Percentiles rank a stretch among this genome's conserved stretches.
These are phyloP conservation scores for Tauraco hartlaubi DNA, from an alignment of 2,797 vertebrate species.

Conservation along the genomic window DNA sequence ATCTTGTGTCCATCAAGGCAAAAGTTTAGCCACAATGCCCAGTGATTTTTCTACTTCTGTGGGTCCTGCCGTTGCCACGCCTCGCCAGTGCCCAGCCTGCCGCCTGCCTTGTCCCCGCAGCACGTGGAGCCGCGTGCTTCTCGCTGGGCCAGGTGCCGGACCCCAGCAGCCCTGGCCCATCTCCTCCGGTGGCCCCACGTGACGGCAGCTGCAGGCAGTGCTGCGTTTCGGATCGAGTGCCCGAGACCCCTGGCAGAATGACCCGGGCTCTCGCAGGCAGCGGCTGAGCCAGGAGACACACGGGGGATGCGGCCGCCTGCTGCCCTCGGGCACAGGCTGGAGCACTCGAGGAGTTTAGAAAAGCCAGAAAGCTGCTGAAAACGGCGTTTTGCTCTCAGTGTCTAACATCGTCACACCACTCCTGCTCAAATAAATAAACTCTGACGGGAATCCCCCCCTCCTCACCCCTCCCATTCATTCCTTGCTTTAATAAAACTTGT, in stretches of 20 bases:
- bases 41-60: neutral
- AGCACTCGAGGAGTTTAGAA: neutral
- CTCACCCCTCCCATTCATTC: neutral
- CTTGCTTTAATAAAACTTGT: conserved; percentile 42
- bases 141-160: neutral
- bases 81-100: rapidly evolving
- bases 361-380: conserved; percentile 6
- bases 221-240: neutral
- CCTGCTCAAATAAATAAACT: conserved; percentile 26
- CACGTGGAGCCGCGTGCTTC: neutral
- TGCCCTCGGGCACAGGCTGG: neutral
- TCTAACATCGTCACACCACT: neutral
- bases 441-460: neutral
- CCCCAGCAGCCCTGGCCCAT: neutral
- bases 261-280: rapidly evolving
- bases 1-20: neutral
- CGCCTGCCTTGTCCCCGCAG: neutral
- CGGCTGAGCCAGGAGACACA: neutral
- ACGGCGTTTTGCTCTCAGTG: neutral
- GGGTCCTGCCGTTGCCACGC: rapidly evolving
- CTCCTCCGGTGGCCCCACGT: rapidly evolving
- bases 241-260: neutral
- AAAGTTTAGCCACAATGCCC: neutral
- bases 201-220: rapidly evolving
- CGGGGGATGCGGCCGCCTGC: neutral